These are phyloP conservation scores for Perca flavescens DNA, from an alignment of 2,113 vertebrate species.

Conservation along the genomic window DNA sequence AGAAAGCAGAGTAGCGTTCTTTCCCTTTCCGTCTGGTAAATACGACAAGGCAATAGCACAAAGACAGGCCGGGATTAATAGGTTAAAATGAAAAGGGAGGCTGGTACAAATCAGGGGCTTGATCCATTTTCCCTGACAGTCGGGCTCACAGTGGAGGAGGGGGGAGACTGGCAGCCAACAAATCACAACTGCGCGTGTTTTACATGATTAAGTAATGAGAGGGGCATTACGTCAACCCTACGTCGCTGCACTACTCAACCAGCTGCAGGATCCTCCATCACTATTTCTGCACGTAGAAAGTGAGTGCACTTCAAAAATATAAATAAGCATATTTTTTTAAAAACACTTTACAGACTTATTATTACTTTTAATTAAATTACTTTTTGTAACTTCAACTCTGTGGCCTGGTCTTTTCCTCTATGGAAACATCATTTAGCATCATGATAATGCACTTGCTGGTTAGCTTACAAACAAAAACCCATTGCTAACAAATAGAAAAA, in stretches of 20 bases:
- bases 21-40: constrained; percentile 65
- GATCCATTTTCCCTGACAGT: constrained; percentile 74
- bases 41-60: constrained; percentile 49
- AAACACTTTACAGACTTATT: too few species aligned
- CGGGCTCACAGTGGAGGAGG: constrained; percentile 48
- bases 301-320: not conserved
- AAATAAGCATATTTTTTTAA: not conserved
- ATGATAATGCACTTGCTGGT: too few species aligned
- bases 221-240: constrained; percentile 20
- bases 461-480: too few species aligned
- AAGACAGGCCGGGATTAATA: constrained; percentile 65
- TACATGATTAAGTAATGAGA: constrained; percentile 64
- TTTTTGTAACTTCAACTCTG: not conserved
- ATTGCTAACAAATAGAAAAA: too few species aligned
- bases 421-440: too few species aligned
- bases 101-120: constrained; percentile 68
- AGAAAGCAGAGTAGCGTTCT: constrained; percentile 55
- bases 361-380: not conserved
- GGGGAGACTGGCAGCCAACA: constrained; percentile 55
- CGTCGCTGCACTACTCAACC: not conserved
- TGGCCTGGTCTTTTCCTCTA: too few species aligned
- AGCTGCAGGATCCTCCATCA: constrained; percentile 10
- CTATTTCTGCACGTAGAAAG: not conserved
- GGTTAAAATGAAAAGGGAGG: constrained; percentile 65
- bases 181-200: constrained; percentile 61